These are phyloP conservation scores for Drosophila nr. perissopoda DNA, from an alignment of 2,888 invertebrate genomes.

Conservation along the genomic window DNA sequence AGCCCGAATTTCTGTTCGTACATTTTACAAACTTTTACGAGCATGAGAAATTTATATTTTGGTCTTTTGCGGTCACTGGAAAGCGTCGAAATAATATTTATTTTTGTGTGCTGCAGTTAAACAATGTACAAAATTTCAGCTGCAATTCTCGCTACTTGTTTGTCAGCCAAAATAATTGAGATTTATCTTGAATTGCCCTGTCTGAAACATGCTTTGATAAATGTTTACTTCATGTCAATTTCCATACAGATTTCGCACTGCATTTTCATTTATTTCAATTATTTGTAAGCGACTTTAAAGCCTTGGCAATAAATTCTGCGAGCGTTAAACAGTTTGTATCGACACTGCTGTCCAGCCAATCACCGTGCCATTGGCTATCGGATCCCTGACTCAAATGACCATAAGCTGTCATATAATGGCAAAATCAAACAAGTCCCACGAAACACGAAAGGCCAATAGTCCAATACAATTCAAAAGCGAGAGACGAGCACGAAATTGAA, in stretches of 20 bases:
- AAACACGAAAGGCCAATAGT: conserved; percentile 12
- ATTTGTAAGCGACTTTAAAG: conserved; percentile 19
- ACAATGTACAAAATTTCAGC: conserved; percentile 8
- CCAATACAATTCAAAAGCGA: conserved; percentile 8
- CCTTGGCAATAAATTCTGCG: neutral
- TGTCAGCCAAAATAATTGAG: conserved; percentile 31
- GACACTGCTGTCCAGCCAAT: conserved; percentile 24
- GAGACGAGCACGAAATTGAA: conserved; percentile 22
- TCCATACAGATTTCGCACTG: conserved; percentile 9
- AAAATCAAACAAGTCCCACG: conserved; percentile 28
- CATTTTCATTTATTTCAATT: conserved; percentile 17
- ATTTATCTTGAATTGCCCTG: conserved; percentile 20
- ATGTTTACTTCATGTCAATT: conserved; percentile 14
- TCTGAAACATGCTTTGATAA: conserved; percentile 13
- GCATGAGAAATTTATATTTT: conserved; percentile 20
- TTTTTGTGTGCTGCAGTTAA: conserved; percentile 11
- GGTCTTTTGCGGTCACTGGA: conserved; percentile 15
- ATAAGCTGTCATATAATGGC: conserved; percentile 39
- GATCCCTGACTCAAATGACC: conserved; percentile 19
- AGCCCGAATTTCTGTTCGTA: conserved; percentile 5
- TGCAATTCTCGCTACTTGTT: neutral
- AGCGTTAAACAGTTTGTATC: conserved; percentile 30
- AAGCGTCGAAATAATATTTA: conserved; percentile 30
- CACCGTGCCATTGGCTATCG: conserved; percentile 8
- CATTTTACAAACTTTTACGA: conserved; percentile 8